Percentiles rank a stretch among this genome's conserved stretches.
phyloP scores from a whole-genome alignment of 1,140 invertebrate genomes.

The Drosophila triauraria region DNA sequence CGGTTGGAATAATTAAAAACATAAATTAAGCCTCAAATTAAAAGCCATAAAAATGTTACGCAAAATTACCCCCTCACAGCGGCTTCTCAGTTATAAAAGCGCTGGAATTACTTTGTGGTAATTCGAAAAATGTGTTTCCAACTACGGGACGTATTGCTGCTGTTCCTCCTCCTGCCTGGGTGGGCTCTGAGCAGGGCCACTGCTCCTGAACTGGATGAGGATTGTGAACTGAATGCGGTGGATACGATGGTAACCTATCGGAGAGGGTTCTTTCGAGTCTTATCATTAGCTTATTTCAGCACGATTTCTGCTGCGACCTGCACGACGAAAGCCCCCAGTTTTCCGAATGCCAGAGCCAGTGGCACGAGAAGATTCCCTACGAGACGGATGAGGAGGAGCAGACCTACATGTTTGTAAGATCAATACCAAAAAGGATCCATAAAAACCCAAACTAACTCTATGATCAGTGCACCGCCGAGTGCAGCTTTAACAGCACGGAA shows the following conservation, averaged over 20 bases:
- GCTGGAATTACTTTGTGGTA: not conserved
- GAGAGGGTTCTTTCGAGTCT: not conserved
- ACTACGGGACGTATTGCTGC: constrained; percentile 3
- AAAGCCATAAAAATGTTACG: constrained; percentile 65
- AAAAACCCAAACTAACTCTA: not conserved
- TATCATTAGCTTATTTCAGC: constrained; percentile 23
- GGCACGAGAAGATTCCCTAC: constrained; percentile 54
- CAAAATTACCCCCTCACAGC: constrained; percentile 51
- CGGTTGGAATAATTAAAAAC: constrained; percentile 55
- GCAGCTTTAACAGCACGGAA: constrained; percentile 55
- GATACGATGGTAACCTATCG: constrained; percentile 58
- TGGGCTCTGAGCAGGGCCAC: constrained; percentile 25
- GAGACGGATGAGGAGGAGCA: constrained; percentile 58
- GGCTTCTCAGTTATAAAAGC: constrained; percentile 45
- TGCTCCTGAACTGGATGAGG: constrained; percentile 44
- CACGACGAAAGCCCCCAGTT: constrained; percentile 60
- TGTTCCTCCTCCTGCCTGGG: constrained; percentile 12
- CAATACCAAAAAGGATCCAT: too few species aligned
- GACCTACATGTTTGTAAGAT: constrained; percentile 65
- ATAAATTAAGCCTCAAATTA: constrained; percentile 71
- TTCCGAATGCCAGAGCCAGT: constrained; percentile 51
- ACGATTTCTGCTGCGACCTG: constrained; percentile 72
- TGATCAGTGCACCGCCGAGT: constrained; percentile 61
- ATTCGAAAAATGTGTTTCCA: constrained; percentile 27
- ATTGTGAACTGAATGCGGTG: constrained; percentile 53